Evolutionary conservation across 1,140 invertebrate species (phyloP), one percentile per base, ranked within the genome.

Genomic region (Zeugodacus cucurbitae): DNA sequence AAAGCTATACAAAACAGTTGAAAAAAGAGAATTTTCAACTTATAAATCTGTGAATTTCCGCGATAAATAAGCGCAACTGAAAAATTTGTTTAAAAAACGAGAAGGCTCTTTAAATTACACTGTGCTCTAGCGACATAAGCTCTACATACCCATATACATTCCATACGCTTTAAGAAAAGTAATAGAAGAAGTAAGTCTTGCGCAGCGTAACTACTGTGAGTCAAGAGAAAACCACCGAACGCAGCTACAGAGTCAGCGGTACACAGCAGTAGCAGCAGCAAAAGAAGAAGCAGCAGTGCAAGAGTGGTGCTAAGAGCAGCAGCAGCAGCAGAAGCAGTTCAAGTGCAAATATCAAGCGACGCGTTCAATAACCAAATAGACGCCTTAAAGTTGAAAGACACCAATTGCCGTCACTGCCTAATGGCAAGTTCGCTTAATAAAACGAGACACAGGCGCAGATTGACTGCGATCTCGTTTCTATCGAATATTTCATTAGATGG

Each of bases 401-500:
- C 85, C 48, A 59, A 86, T 26, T 29, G 54, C 57, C 62, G 82
- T 90, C 89, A 92, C 89, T 91, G 92, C 91, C 92, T 92, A 93
- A 93, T 93, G 92, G 92, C 92, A 93, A 93, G 92, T 93, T 92
- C 92, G 91, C 91, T 93, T 54, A 93, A 93, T 90, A 93, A 93
- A 90, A 93, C 93, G 90, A 93, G 93, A 92, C 92, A 93, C 91
- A 92, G 97, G 91, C 95, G 96, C 93, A 95, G 97, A 93, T 95
- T 98, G 90, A 97, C 97, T 91, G 97, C 97, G 90, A 95, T 98
- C 89, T 97, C 97, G 90, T 99, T 99, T 95, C 95, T 99, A 90
- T 97, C 97, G 44, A 98, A 98, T 94, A 99, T 99, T 91, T 98
- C 98, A 88, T 94, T 99, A 87, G 98, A 98, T 95, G 98, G 98